Conservation (phyloP, 1,140 invertebrate species). For the Oscheius sp. region DNA sequence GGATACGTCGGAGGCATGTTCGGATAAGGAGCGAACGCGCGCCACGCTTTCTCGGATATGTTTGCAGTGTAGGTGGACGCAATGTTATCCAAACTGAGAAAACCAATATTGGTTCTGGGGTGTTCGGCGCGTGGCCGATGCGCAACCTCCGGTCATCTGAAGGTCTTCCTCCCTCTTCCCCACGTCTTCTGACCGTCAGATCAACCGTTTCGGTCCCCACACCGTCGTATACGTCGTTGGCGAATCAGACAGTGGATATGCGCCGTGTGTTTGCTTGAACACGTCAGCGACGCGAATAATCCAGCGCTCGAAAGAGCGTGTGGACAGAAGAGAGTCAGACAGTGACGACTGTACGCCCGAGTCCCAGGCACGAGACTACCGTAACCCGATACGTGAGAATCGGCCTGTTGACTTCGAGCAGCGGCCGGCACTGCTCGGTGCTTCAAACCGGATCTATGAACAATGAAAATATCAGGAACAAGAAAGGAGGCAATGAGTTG, state of each 20-base stretch:
- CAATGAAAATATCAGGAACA: too few relatives aligned
- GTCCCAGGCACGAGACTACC: background rate
- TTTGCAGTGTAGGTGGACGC: background rate
- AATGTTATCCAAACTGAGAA: slow-evolving; percentile 25
- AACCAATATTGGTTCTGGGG: slow-evolving; percentile 18
- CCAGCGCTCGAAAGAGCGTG: background rate
- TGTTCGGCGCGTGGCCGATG: background rate
- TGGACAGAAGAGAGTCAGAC: background rate
- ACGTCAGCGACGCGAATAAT: slow-evolving; percentile 10
- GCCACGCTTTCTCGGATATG: slow-evolving; percentile 8
- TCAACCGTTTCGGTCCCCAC: background rate
- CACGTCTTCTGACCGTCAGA: too few relatives aligned
- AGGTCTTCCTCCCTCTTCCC: background rate
- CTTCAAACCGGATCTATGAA: too few relatives aligned
- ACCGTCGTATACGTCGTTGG: background rate
- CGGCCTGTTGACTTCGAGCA: slow-evolving; percentile 1
- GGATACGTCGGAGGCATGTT: too few relatives aligned
- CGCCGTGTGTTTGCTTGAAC: background rate
- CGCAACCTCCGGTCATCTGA: background rate
- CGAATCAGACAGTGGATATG: slow-evolving; percentile 12
- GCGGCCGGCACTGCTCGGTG: slow-evolving; percentile 1
- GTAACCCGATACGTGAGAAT: slow-evolving; percentile 11
- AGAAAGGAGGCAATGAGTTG: too few relatives aligned
- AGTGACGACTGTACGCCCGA: background rate
- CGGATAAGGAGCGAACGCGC: background rate